Evolutionary conservation across 2,797 vertebrate genomes (phyloP).

Genomic region (Lacerta viridis): DNA sequence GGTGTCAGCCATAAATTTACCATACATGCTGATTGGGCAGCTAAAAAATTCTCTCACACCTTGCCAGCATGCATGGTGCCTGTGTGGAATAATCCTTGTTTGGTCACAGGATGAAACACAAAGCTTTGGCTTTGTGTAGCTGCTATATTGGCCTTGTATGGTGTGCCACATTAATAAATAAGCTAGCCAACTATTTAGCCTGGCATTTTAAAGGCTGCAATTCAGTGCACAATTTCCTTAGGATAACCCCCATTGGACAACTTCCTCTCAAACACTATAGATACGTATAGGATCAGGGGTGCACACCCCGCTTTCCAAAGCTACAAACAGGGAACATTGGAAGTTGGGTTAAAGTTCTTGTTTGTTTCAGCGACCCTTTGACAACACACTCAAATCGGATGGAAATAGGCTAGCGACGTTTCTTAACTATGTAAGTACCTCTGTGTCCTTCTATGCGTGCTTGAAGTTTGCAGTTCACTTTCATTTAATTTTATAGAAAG

Average conservation of each 20-base stretch:
- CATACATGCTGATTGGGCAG: neutral
- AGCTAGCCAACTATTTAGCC: neutral
- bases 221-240: too few relatives aligned
- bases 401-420: conserved; percentile 99
- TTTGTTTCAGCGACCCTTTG: conserved; percentile 99
- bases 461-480: conserved; percentile 84
- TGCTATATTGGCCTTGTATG: neutral
- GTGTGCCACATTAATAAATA: neutral
- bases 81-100: conserved; percentile 16
- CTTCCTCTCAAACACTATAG: neutral
- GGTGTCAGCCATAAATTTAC: neutral
- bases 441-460: conserved; percentile 64
- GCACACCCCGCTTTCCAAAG: conserved; percentile 35
- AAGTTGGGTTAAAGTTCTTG: conserved; percentile 87
- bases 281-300: neutral
- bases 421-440: conserved; percentile 99
- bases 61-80: neutral
- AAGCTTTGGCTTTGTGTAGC: neutral
- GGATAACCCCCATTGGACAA: neutral
- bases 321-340: conserved; percentile 17
- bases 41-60: accelerated
- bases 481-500: conserved; percentile 97
- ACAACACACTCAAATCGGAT: conserved; percentile 93
- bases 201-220: neutral
- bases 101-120: conserved; percentile 1